Base-by-base conservation (phyloP, 2,888 invertebrate species). In the Lysandra coridon region DNA sequence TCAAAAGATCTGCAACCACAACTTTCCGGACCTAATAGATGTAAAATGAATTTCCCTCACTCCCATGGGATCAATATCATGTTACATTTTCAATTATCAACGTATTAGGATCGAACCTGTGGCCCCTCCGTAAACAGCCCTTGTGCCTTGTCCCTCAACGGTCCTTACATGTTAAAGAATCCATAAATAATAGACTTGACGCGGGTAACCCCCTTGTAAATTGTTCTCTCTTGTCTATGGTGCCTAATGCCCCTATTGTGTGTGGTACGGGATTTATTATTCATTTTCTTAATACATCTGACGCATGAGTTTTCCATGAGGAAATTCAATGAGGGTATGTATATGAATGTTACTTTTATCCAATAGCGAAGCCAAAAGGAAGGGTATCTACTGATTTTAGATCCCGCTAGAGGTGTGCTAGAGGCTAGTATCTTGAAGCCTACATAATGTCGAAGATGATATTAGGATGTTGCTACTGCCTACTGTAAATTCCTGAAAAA, bases 171-270 rank as follows among this genome's bases (percentile, higher is more conserved):
- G 94, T 94, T 94, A 91, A 94, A 94, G 94, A 94, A 94, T 92
- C 94, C 94, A 93, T 94, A 93, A 94, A 94, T 94, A 94, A 94
- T 94, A 94, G 90, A 94, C 92, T 94, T 93, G 94, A 92, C 94
- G 94, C 86, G 83, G 87, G 85, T 92, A 92, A 92, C 92, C 85
- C 88, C 88, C 88, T 86, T 86, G 87, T 86, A 84, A 84, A 86
- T 85, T 86, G 87, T 87, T 88, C 86, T 84, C 86, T 87, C 91
- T 92, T 90, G 92, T 93, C 91, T 91, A 91, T 91, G 91, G 88
- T 87, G 87, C 88, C 90, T 94, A 94, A 94, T 94, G 89, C 94
- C 86, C 85, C 92, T 88, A 92, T 94, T 94, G 94, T 94, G 91
- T 91, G 91, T 88, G 90, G 89, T 86, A 83, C 87, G 91, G 75